phyloP scores from a whole-genome alignment of 2,113 vertebrate species.

The Madoqua kirkii region DNA sequence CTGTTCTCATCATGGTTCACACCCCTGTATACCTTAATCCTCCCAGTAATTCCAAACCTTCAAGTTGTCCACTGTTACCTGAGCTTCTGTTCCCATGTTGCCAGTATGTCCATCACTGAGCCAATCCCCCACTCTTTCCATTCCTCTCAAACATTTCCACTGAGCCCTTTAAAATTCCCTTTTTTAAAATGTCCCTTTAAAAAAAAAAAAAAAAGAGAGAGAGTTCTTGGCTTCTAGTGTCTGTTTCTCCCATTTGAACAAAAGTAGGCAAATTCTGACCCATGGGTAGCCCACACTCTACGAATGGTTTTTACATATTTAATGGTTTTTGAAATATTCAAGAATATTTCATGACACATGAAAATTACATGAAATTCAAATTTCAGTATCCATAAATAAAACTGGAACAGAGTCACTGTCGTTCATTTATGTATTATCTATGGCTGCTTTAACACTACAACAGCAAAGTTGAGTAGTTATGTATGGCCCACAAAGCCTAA shows the following conservation, averaged over 20 bases:
- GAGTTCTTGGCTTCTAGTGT: background rate
- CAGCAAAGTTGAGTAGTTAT: background rate
- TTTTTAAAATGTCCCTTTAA: background rate
- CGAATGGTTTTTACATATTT: background rate
- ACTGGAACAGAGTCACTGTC: background rate
- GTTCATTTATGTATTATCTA: background rate
- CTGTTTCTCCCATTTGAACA: background rate
- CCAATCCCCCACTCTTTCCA: background rate
- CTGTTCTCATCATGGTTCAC: background rate
- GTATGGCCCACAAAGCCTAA: background rate
- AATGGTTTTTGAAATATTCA: background rate
- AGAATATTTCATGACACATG: background rate
- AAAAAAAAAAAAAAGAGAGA: too few relatives aligned
- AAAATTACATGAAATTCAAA: background rate
- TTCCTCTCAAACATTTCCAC: background rate
- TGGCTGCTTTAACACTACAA: background rate
- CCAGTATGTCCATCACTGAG: background rate
- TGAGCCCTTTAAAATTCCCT: background rate
- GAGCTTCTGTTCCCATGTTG: background rate
- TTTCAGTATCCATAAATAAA: background rate
- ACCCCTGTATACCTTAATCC: background rate
- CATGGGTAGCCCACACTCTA: background rate
- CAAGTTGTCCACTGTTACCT: background rate
- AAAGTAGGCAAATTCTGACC: background rate
- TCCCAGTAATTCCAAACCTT: background rate